Percentiles rank a stretch among this genome's conserved stretches.
Evolutionary conservation across 2,797 vertebrate genomes (phyloP).

Genomic region (Balearica regulorum): DNA sequence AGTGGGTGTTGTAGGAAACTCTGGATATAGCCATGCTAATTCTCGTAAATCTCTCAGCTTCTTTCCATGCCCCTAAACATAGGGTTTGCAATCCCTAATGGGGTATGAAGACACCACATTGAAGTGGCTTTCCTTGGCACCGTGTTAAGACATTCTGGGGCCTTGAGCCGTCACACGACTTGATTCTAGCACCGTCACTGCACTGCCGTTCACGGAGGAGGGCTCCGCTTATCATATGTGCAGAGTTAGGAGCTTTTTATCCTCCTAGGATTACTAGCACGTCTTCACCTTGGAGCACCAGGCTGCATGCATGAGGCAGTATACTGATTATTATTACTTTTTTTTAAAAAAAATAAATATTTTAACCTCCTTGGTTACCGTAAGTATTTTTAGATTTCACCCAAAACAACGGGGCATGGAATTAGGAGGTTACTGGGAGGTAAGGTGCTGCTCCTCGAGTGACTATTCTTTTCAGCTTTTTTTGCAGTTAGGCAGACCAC

Average conservation of each 20-base stretch:
- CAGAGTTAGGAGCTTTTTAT: background rate
- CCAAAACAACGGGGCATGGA: background rate
- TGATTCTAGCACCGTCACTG: background rate
- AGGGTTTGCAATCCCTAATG: background rate
- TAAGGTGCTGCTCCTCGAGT: background rate
- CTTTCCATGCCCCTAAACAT: conserved; percentile 2
- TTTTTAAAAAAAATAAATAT: background rate
- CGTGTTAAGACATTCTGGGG: background rate
- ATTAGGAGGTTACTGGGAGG: background rate
- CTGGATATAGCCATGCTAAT: background rate
- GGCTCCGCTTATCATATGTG: background rate
- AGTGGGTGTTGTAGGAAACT: background rate
- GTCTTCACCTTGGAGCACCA: background rate
- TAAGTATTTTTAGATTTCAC: background rate
- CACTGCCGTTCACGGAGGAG: background rate
- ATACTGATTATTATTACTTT: background rate
- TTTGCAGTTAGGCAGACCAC: background rate
- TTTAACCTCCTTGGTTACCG: background rate
- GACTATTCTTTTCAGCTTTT: background rate
- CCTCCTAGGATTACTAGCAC: background rate
- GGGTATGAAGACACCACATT: background rate
- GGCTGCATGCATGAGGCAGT: background rate
- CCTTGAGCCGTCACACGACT: background rate
- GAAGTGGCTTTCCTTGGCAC: conserved; percentile 25
- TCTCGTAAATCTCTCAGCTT: background rate